phyloP scores from a whole-genome alignment of 1,140 invertebrate species.

The Penaeus japonicus region DNA sequence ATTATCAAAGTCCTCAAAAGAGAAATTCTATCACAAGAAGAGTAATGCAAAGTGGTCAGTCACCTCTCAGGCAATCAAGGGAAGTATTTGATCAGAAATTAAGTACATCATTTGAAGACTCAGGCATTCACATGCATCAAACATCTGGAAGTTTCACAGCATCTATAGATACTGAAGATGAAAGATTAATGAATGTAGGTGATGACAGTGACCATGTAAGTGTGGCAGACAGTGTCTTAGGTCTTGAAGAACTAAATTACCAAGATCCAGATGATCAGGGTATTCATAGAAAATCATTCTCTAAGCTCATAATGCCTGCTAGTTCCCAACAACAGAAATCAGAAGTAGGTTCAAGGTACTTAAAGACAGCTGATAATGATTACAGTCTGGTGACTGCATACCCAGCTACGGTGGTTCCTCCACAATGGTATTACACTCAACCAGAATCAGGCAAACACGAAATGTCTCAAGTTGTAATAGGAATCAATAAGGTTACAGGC shows the following conservation, averaged over 20 bases:
- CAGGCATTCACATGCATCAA: conserved; percentile 15
- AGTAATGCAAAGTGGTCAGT: too few species aligned
- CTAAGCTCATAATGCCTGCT: background rate
- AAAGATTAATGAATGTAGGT: background rate
- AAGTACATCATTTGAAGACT: background rate
- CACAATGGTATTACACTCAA: conserved; percentile 25
- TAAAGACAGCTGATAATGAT: too few species aligned
- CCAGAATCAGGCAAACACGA: conserved; percentile 10
- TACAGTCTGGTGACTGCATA: background rate
- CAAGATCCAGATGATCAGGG: too few species aligned
- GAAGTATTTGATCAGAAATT: background rate
- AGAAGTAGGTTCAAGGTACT: too few species aligned
- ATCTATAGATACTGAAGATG: background rate
- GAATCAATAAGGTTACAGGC: background rate
- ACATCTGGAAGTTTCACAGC: conserved; percentile 11
- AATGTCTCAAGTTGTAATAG: background rate
- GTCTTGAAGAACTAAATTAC: conserved; percentile 6
- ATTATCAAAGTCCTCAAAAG: too few species aligned
- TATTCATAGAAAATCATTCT: background rate
- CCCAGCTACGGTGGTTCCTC: background rate
- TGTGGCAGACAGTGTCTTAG: conserved; percentile 26
- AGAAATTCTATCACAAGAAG: too few species aligned
- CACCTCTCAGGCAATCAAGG: background rate
- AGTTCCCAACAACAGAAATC: background rate
- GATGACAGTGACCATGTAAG: conserved; percentile 6